Evolutionary conservation across 1,140 invertebrate genomes (phyloP), one percentile per base, ranked within the genome.

Genomic region (Drosophila ambigua): DNA sequence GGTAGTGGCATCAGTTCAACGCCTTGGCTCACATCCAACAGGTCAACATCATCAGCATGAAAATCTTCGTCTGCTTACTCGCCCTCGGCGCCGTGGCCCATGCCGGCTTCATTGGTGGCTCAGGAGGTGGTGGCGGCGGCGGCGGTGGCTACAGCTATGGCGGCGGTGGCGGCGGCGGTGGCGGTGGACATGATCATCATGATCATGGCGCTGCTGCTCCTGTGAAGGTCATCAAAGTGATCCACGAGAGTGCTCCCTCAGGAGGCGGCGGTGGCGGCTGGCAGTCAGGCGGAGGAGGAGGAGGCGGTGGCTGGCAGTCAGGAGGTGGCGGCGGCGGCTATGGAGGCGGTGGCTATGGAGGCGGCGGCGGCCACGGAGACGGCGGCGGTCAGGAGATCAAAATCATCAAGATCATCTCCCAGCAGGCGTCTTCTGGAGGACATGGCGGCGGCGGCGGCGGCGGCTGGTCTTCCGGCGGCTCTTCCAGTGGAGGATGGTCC

Each of bases 21-120:
- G 55, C 45, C 64, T 79, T 57, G 53, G 54, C 65, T 69, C 72
- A 79, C 63, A 28, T 55, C 58, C 76, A 85, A 35, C 82, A 79
- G 58, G 62, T 78, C 68, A 80, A 55, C 45, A 88, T 88, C 84
- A 88, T 75, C 68, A 77, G 51, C 45, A 88, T 88, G 83, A 88
- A 79, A 77, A 39, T 79, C 58, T 88, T 83, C 16, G 51, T 88
- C 68, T 88, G 84, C 62, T 61, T 88, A 55, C 63, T 88, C 16
- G 68, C 84, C 31, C 35, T 79, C 24, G 48, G 26, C 46, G 72
- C 79, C 8, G 76, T 83, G 48, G 78, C 63, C 48, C 45, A 89
- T 46, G 83, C 76, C 8, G 83, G 83, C 31, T 77, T 79, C 68
- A 79, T 88, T 55, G 83, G 83, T 43, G 79, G 79, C 16, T 62